Evolutionary conservation across 1,140 invertebrate species (phyloP).

Genomic region (Penaeus japonicus): DNA sequence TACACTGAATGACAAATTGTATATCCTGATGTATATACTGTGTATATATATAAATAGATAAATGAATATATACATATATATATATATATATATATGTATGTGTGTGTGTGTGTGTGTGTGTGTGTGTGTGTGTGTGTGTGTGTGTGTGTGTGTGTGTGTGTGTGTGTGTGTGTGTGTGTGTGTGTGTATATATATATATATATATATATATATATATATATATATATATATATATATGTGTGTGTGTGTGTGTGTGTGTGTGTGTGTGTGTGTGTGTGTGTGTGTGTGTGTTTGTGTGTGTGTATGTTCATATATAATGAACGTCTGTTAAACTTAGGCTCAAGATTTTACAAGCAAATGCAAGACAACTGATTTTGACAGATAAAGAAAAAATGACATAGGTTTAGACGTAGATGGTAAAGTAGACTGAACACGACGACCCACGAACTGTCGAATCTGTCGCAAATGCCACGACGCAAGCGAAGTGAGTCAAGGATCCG

Average conservation of each 20-base stretch:
- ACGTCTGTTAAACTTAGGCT: neutral
- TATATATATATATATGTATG: neutral
- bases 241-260: neutral
- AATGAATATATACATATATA: neutral
- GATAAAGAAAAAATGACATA: no score
- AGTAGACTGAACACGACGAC: no score
- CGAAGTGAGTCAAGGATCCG: no score
- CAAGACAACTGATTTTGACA: no score
- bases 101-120: neutral
- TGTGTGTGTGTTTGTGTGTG: neutral
- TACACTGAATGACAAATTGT: neutral
- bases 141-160: neutral
- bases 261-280: neutral
- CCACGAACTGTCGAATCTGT: no score
- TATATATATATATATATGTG: neutral
- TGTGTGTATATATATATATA: neutral
- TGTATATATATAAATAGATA: neutral
- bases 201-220: neutral
- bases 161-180: neutral
- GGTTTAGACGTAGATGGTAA: no score
- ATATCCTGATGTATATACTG: neutral
- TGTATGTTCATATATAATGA: neutral
- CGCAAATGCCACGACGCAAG: no score
- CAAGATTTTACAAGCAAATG: no score
- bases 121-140: neutral